Evolutionary conservation across 2,888 invertebrate species (phyloP).

Genomic region (Hololepta plana): DNA sequence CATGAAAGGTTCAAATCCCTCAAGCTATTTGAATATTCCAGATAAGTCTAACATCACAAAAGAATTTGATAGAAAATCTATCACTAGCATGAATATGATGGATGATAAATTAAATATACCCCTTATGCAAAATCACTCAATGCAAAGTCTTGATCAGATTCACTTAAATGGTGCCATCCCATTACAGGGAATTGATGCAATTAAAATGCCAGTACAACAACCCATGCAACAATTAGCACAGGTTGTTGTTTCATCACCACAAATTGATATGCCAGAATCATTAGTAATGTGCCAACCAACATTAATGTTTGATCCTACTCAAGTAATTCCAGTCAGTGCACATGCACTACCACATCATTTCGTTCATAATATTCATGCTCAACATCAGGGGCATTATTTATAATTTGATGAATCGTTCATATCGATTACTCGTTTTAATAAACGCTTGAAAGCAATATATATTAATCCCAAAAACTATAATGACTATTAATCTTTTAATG

Average conservation of each 20-base stretch:
- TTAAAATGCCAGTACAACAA: slow-evolving; percentile 16
- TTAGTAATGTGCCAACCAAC: slow-evolving; percentile 22
- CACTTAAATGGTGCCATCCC: slow-evolving; percentile 14
- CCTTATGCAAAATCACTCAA: slow-evolving; percentile 15
- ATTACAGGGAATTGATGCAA: slow-evolving; percentile 16
- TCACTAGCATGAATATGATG: slow-evolving; percentile 1
- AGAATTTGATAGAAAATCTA: slow-evolving; percentile 1
- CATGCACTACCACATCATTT: slow-evolving; percentile 19
- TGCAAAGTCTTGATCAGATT: slow-evolving; percentile 12
- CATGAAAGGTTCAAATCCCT: slow-evolving; percentile 18
- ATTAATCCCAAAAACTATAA: no score
- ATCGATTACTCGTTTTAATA: no score
- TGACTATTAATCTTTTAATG: no score
- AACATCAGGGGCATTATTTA: slow-evolving; percentile 14
- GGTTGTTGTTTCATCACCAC: slow-evolving; percentile 17
- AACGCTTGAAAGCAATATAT: no score
- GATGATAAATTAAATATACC: no score
- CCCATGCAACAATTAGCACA: slow-evolving; percentile 16
- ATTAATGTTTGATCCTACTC: slow-evolving; percentile 21
- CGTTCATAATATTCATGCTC: no score
- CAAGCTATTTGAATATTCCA: slow-evolving; percentile 8
- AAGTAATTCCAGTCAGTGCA: slow-evolving; percentile 18
- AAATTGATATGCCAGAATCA: slow-evolving; percentile 18
- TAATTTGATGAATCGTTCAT: no score
- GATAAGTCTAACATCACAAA: slow-evolving; percentile 1